phyloP scores from a whole-genome alignment of 2,797 vertebrate species.

The Gila robusta region DNA sequence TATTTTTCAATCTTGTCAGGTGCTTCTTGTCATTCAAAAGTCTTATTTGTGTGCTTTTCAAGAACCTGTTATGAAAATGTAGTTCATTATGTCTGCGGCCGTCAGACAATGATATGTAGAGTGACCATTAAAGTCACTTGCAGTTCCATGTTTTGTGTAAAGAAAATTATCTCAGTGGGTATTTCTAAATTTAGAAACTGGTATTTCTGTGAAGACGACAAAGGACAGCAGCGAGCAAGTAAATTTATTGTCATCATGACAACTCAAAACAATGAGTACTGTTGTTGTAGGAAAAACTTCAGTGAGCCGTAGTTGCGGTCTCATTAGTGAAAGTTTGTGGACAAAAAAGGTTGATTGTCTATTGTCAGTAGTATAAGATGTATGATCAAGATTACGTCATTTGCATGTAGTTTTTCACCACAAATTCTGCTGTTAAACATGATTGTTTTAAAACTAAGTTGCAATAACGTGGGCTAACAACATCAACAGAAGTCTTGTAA shows the following conservation, averaged over 20 bases:
- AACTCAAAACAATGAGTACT: neutral
- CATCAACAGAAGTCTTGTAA: neutral
- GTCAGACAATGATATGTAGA: no score
- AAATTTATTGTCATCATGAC: neutral
- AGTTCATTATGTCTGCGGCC: neutral
- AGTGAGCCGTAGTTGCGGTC: neutral
- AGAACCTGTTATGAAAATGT: neutral
- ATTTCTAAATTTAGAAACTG: conserved; percentile 2
- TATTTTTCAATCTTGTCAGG: neutral
- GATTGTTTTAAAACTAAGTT: neutral
- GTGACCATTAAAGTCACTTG: neutral
- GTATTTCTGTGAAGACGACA: neutral
- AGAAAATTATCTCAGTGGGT: neutral
- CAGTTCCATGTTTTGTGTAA: neutral
- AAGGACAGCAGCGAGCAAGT: neutral
- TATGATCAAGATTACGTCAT: no score
- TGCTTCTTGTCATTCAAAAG: neutral
- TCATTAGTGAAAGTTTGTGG: neutral
- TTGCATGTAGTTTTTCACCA: neutral
- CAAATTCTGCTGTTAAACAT: neutral
- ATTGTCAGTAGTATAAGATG: neutral
- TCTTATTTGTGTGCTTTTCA: neutral
- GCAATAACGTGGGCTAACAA: neutral
- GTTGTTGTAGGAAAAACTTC: neutral
- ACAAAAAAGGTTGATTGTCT: neutral